Evolutionary conservation across 2,797 vertebrate genomes (phyloP).

Genomic region (Erithacus rubecula): DNA sequence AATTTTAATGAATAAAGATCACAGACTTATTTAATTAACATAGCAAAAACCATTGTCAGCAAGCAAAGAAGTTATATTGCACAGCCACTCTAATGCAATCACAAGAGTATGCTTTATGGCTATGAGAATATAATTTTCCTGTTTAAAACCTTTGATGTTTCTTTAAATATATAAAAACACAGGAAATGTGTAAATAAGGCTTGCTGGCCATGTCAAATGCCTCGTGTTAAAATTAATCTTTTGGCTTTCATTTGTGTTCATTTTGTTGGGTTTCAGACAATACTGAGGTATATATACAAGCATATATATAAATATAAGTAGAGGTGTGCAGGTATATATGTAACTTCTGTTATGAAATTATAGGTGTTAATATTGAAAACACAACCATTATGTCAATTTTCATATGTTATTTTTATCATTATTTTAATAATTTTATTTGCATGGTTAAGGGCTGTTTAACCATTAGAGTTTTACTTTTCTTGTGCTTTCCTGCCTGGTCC

Average conservation of each 20-base stretch:
- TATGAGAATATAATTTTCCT: slow-evolving; percentile 37
- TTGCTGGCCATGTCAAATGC: background rate
- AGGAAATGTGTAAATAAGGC: slow-evolving; percentile 34
- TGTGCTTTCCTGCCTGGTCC: background rate
- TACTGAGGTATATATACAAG: background rate
- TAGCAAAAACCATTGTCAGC: slow-evolving; percentile 36
- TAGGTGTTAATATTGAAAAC: background rate
- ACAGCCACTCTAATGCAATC: slow-evolving; percentile 39
- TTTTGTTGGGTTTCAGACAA: background rate
- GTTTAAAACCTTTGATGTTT: slow-evolving; percentile 53
- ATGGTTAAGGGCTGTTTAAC: background rate
- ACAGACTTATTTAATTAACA: slow-evolving; percentile 58
- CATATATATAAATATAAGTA: background rate
- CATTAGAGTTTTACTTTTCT: background rate
- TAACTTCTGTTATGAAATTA: background rate
- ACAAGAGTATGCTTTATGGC: slow-evolving; percentile 22
- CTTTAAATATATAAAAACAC: background rate
- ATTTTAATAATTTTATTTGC: background rate
- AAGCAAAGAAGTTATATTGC: slow-evolving; percentile 2
- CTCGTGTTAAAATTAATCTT: background rate
- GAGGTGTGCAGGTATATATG: background rate
- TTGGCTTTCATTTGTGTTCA: background rate
- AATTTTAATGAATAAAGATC: slow-evolving; percentile 62
- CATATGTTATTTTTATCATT: background rate
- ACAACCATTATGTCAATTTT: background rate